Evolutionary conservation across 2,888 invertebrate species (phyloP).

Genomic region (Eristalis pertinax): DNA sequence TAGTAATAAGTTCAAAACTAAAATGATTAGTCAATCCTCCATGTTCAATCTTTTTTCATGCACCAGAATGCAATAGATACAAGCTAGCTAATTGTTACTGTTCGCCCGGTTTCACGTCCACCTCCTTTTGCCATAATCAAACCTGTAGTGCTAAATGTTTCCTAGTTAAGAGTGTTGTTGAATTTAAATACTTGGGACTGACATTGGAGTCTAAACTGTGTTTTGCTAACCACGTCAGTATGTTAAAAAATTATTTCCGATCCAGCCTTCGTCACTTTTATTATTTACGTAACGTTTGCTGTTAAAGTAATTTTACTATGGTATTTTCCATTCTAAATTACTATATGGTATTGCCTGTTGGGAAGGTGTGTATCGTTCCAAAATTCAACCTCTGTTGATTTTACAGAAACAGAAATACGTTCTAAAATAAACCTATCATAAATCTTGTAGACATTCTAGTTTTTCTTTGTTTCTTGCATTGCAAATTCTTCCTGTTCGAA

Average conservation of each 20-base stretch:
- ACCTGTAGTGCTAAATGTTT: not conserved
- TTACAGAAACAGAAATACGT: no score
- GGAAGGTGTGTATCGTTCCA: no score
- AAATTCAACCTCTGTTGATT: no score
- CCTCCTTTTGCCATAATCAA: not conserved
- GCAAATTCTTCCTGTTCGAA: no score
- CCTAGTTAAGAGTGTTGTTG: not conserved
- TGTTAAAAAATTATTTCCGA: not conserved
- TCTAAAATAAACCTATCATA: no score
- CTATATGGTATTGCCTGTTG: no score
- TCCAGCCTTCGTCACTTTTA: not conserved
- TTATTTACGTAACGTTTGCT: not conserved
- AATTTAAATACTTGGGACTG: not conserved
- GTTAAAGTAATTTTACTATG: not conserved
- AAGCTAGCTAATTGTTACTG: not conserved
- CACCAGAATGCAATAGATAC: not conserved
- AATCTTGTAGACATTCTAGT: no score
- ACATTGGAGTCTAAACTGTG: not conserved
- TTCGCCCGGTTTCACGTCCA: not conserved
- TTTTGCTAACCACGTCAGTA: not conserved
- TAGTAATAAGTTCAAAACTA: no score
- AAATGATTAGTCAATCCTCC: not conserved
- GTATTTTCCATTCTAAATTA: no score
- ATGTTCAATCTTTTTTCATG: no score
- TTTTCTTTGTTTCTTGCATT: no score